Evolutionary conservation across 2,888 invertebrate species (phyloP).

Genomic region (Torymus aiolomorphi): DNA sequence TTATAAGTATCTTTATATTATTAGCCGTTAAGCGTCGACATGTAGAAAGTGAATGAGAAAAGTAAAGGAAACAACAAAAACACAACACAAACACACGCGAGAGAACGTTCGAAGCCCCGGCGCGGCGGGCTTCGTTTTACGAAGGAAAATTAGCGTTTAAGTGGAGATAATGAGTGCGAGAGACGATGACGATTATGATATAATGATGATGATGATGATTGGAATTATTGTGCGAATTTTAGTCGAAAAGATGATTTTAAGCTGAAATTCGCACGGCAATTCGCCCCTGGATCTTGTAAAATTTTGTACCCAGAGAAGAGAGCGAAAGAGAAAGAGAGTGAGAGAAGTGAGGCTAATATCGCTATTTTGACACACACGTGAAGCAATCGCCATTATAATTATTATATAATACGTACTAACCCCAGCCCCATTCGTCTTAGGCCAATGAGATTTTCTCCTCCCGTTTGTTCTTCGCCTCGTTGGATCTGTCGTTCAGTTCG

Average conservation of each 20-base stretch:
- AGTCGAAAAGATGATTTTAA: neutral
- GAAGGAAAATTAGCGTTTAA: constrained; percentile 10
- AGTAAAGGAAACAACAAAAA: too few relatives aligned
- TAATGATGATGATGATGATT: neutral
- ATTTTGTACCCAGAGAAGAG: constrained; percentile 23
- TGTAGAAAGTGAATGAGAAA: constrained; percentile 32
- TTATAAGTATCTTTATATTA: constrained; percentile 67
- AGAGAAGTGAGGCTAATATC: constrained; percentile 25
- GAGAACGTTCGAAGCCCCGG: too few relatives aligned
- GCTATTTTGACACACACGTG: constrained; percentile 46
- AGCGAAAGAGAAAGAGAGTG: neutral
- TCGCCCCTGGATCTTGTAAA: constrained; percentile 13
- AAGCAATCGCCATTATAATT: constrained; percentile 43
- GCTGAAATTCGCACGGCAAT: neutral
- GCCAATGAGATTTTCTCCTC: constrained; percentile 44
- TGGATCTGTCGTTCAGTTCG: neutral
- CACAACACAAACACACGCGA: too few relatives aligned
- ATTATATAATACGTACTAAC: neutral
- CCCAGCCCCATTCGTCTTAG: constrained; percentile 11
- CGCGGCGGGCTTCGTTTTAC: neutral
- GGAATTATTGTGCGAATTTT: constrained; percentile 13
- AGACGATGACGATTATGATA: constrained; percentile 2
- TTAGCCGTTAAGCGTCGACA: constrained; percentile 61
- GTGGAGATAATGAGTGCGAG: neutral
- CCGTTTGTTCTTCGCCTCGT: constrained; percentile 41